These are phyloP conservation scores for Crossaster papposus DNA, from an alignment of 53 echinoderm and acorn worm species.

Conservation along the genomic window DNA sequence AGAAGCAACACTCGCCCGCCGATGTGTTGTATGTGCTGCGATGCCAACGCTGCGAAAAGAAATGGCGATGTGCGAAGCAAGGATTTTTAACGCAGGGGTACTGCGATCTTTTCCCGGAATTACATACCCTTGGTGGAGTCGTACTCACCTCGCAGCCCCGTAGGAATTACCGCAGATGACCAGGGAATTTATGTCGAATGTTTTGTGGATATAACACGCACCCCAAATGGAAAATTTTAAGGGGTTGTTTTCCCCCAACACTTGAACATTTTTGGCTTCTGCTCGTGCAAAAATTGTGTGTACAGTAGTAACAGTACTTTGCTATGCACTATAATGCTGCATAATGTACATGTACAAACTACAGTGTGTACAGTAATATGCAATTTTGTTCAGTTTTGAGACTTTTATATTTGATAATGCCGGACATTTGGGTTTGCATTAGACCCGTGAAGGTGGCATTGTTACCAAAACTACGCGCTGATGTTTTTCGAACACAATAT, in stretches of 20 bases:
- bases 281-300: conserved; percentile 16
- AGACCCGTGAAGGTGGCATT: too few species aligned
- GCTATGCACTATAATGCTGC: too few species aligned
- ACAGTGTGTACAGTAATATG: too few species aligned
- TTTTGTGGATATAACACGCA: conserved; percentile 55
- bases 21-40: conserved; percentile 45
- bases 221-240: conserved; percentile 38
- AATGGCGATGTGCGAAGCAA: conserved; percentile 59
- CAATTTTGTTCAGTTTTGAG: too few species aligned
- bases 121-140: conserved; percentile 44
- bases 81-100: conserved; percentile 43
- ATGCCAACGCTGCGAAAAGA: conserved; percentile 52
- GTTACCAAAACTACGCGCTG: too few species aligned
- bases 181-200: conserved; percentile 54
- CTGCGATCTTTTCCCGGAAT: conserved; percentile 39
- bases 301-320: too few species aligned
- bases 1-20: background rate
- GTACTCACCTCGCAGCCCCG: conserved; percentile 44
- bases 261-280: conserved; percentile 43
- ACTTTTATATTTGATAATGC: too few species aligned
- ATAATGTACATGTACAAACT: too few species aligned
- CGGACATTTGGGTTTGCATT: too few species aligned
- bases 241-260: conserved; percentile 15
- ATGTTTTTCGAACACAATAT: too few species aligned
- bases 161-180: conserved; percentile 61